Evolutionary conservation across 2,888 invertebrate genomes (phyloP).

Genomic region (Yponomeuta cagnagella): DNA sequence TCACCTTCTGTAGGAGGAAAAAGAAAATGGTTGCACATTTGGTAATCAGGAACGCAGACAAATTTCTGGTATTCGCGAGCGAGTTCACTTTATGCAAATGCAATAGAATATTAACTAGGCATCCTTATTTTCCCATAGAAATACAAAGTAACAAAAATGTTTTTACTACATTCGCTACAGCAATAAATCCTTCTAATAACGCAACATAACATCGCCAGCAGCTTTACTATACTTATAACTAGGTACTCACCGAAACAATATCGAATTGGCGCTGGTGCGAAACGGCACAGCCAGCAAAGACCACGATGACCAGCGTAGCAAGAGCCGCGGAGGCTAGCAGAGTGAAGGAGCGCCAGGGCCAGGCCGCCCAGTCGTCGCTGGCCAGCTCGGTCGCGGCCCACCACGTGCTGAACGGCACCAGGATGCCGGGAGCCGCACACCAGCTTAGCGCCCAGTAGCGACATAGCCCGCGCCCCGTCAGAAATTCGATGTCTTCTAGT

Average conservation of each 20-base stretch:
- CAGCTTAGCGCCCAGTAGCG: slow-evolving; percentile 51
- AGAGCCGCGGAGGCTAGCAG: slow-evolving; percentile 27
- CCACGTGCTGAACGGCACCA: slow-evolving; percentile 40
- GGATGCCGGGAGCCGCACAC: slow-evolving; percentile 38
- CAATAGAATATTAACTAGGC: no score
- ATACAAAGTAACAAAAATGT: no score
- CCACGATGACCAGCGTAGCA: slow-evolving; percentile 29
- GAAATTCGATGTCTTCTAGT: slow-evolving; percentile 53
- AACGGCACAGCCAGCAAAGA: slow-evolving; percentile 38
- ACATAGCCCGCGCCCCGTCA: slow-evolving; percentile 37
- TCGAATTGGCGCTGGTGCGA: slow-evolving; percentile 55
- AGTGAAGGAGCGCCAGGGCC: slow-evolving; percentile 37
- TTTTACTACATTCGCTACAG: slow-evolving; percentile 27
- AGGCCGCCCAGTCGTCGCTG: slow-evolving; percentile 22
- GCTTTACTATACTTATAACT: no score
- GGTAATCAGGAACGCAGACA: no score
- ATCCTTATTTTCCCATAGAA: no score
- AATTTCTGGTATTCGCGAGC: no score
- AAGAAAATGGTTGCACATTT: background rate
- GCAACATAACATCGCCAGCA: no score
- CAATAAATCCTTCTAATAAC: no score
- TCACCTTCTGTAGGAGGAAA: slow-evolving; percentile 50
- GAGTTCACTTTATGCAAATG: no score
- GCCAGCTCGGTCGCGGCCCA: slow-evolving; percentile 37
- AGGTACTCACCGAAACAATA: slow-evolving; percentile 27